These are phyloP conservation scores for Pagrus major DNA, from an alignment of 2,113 vertebrate genomes.

Conservation along the genomic window DNA sequence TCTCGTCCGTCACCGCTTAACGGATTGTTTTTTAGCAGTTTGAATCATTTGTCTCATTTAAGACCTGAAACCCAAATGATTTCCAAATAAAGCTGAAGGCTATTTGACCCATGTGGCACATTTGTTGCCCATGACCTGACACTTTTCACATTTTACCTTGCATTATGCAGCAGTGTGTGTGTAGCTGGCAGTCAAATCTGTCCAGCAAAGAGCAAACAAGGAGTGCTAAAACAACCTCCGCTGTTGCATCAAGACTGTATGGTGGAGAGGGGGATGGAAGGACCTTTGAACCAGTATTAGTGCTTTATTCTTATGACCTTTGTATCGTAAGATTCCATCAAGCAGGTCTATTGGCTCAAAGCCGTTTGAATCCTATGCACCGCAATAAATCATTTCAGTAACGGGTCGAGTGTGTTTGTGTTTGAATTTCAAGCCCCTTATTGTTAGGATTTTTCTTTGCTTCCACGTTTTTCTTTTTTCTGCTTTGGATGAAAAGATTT, in stretches of 20 bases:
- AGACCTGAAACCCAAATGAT: background rate
- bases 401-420: background rate
- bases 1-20: background rate
- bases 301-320: slow-evolving; percentile 26
- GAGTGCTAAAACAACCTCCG: background rate
- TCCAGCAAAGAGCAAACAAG: background rate
- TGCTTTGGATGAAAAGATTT: background rate
- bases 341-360: background rate
- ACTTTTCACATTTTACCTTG: background rate
- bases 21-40: background rate
- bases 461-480: background rate
- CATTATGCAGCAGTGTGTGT: background rate
- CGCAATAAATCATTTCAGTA: background rate
- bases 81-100: background rate
- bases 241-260: background rate
- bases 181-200: background rate
- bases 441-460: no score
- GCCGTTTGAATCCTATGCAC: background rate
- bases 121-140: background rate
- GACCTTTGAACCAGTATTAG: slow-evolving; percentile 49
- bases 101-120: background rate
- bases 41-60: background rate
- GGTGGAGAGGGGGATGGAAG: background rate
- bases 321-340: background rate
- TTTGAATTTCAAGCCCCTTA: background rate